Evolutionary conservation across 2,113 vertebrate species (phyloP).

Genomic region (Melanerpes formicivorus): DNA sequence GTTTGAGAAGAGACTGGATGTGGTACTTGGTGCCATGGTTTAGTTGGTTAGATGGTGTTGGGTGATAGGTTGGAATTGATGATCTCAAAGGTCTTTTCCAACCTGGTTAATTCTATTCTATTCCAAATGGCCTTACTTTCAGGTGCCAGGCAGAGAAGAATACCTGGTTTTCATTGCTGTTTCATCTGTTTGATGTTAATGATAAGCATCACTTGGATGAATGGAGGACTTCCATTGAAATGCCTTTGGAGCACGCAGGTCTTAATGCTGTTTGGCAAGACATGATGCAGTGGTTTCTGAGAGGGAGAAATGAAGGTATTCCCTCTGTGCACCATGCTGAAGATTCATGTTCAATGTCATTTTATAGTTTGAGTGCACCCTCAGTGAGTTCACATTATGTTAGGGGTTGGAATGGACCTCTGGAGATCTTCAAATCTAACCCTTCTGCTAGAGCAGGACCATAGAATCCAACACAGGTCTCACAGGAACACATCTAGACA

Average conservation of each 20-base stretch:
- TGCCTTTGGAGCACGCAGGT: background rate
- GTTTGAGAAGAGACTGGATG: too few relatives aligned
- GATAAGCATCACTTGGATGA: background rate
- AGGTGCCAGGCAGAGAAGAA: background rate
- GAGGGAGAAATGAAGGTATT: background rate
- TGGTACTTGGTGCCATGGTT: too few relatives aligned
- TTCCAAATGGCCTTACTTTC: background rate
- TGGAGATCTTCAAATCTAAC: too few relatives aligned
- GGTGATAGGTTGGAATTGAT: too few relatives aligned
- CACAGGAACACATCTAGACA: too few relatives aligned
- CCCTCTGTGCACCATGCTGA: background rate
- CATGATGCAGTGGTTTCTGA: background rate
- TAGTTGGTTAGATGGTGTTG: too few relatives aligned
- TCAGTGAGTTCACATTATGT: too few relatives aligned
- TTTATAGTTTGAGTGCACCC: background rate
- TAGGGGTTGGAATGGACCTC: too few relatives aligned
- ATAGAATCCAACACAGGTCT: too few relatives aligned
- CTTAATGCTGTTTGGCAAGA: background rate
- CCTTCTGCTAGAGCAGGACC: too few relatives aligned
- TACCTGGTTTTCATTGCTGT: background rate
- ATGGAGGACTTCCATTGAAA: background rate
- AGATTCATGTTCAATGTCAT: background rate
- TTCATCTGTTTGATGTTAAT: background rate
- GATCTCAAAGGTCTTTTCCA: too few relatives aligned
- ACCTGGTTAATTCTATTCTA: too few relatives aligned